Conservation (phyloP, 2,888 invertebrate genomes). For the Plusia festucae region DNA sequence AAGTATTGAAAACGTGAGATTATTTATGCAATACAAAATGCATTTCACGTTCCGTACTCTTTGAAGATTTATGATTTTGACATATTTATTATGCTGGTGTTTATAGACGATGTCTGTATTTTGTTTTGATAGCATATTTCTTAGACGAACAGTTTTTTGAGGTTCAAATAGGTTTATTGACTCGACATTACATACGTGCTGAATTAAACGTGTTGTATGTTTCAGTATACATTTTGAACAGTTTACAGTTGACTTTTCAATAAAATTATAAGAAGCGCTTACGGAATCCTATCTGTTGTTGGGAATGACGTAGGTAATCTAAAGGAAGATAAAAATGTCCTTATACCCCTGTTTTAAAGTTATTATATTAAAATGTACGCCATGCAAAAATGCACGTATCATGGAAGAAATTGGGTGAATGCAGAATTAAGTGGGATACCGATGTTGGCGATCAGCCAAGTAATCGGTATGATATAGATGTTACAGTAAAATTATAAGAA, state of each 20-base stretch:
- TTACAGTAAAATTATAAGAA: slow-evolving; percentile 31
- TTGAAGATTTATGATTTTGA: slow-evolving; percentile 33
- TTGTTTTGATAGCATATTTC: slow-evolving; percentile 23
- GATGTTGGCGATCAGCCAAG: slow-evolving; percentile 39
- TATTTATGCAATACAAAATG: slow-evolving; percentile 63
- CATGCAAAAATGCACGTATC: slow-evolving; percentile 6
- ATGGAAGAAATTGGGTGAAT: slow-evolving; percentile 41
- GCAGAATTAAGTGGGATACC: slow-evolving; percentile 31
- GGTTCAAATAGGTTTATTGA: slow-evolving; percentile 19
- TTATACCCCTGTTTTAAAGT: too few relatives aligned
- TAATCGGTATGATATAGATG: slow-evolving; percentile 31
- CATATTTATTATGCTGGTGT: slow-evolving; percentile 34
- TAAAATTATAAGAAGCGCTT: neutral
- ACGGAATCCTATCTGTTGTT: neutral
- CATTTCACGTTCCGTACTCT: slow-evolving; percentile 51
- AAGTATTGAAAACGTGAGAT: slow-evolving; percentile 57
- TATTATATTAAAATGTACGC: too few relatives aligned
- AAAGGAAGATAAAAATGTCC: too few relatives aligned
- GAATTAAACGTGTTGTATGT: neutral
- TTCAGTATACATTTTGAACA: neutral
- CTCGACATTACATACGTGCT: neutral
- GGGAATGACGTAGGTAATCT: too few relatives aligned
- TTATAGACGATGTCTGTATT: slow-evolving; percentile 28
- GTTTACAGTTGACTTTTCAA: neutral
- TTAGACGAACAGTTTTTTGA: slow-evolving; percentile 1